Evolutionary conservation across 2,797 vertebrate genomes (phyloP), one percentile per base, ranked within the genome.

Genomic region (Enteromius unitaeniatus): DNA sequence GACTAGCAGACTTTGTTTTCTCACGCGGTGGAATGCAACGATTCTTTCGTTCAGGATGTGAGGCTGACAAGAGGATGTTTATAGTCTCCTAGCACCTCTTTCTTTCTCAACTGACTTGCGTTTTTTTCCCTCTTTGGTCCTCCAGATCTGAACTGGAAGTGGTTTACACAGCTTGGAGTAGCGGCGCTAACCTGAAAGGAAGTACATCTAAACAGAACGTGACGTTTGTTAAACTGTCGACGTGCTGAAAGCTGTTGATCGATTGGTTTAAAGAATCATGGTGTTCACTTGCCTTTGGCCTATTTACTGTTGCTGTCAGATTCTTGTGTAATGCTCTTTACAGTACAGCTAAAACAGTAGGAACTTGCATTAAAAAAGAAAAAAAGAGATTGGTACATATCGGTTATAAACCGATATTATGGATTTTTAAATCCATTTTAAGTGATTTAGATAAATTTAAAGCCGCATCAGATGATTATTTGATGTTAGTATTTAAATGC

Each of bases 51-150:
- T 88, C 72, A 79, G 84, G 85, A 87, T 83, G 53, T 68, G 45
- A 68, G 67, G 64, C 64, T 83, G 83, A 86, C 86, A 53, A 55
- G 84, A 69, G 81, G 79, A 86, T 84, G 76, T 87, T 85, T 86
- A 69, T 83, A 70, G 64, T 78, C 70, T 69, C 23, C 45, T 49
- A 28, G 47, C 77, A 79, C 69, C 72, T 49, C 65, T 83, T 55
- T 72, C 55, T 51, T 8, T 47, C 26, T 51, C 23, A 75, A 65
- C 77, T 40, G 47, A 51, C 53, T 4, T n/a, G n/a, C 9, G 3
- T 9, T 26, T 37, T 17, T 13, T 72, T 37, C 10, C 37, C 21
- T 1, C 9, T 3, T 10, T n/a, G 1, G 1, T 28, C 4, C 17
- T 42, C 28, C 19, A 34, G 40, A 51, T 80, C 60, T 45, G 70